phyloP scores from a whole-genome alignment of 92 coral and sea anemone genomes.

The Porites cylindrica region DNA sequence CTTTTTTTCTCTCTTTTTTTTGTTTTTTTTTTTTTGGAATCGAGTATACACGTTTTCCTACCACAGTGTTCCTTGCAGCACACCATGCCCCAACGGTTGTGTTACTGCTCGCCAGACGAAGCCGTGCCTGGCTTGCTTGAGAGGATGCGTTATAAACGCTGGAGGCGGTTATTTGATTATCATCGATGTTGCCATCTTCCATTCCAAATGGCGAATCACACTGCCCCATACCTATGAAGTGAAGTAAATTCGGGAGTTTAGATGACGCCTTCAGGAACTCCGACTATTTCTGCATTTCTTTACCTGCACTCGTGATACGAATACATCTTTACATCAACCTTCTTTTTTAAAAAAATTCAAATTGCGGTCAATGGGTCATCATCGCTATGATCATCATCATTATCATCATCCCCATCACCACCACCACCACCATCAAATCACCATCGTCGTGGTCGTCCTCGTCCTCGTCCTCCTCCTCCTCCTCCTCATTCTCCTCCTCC shows the following conservation, averaged over 20 bases:
- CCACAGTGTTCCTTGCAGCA: slow-evolving; percentile 72
- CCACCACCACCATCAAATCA: not conserved
- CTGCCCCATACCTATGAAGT: slow-evolving; percentile 68
- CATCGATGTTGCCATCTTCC: slow-evolving; percentile 83
- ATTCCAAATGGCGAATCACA: slow-evolving; percentile 96
- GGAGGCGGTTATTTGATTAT: slow-evolving; percentile 84
- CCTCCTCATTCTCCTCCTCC: no score
- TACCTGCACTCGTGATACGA: no score
- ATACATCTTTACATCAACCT: no score
- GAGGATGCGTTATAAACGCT: slow-evolving; percentile 61
- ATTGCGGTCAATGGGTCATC: no score
- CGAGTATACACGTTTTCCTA: slow-evolving; percentile 3
- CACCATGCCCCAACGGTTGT: slow-evolving; percentile 88
- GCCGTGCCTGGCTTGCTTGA: slow-evolving; percentile 85
- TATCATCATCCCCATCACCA: no score
- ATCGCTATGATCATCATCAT: no score
- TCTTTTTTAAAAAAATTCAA: no score
- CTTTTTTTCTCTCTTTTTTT: no score
- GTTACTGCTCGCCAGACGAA: slow-evolving; percentile 66
- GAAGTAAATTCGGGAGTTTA: not conserved
- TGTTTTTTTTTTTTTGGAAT: no score
- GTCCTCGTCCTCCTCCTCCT: no score
- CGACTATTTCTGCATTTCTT: not conserved
- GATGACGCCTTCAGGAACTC: not conserved
- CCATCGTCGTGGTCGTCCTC: not conserved